Conservation (phyloP, 2,797 vertebrate genomes). For the Melanotaenia trifasciata region DNA sequence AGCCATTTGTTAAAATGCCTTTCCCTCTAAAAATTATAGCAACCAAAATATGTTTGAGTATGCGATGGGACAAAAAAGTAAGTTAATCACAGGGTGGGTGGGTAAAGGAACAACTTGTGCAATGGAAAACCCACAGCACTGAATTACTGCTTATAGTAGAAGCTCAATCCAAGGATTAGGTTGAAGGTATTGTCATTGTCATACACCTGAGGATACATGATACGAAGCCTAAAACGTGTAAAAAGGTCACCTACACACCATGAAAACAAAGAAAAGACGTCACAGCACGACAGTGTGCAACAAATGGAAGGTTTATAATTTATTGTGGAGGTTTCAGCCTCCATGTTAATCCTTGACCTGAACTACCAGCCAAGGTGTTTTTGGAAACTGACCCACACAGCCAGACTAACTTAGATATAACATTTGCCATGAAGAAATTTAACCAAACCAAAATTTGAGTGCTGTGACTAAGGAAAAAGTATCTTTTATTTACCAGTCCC, state of each 20-base stretch:
- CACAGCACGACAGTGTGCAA: background rate
- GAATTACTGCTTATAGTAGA: conserved; percentile 10
- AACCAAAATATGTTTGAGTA: conserved; percentile 23
- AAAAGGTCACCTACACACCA: conserved; percentile 21
- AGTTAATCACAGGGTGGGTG: conserved; percentile 53
- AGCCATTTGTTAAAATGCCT: conserved; percentile 20
- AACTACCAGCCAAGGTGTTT: conserved; percentile 2
- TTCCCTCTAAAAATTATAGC: conserved; percentile 35
- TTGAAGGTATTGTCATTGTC: conserved; percentile 27
- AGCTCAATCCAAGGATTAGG: background rate
- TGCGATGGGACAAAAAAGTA: conserved; percentile 39
- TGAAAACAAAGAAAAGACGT: conserved; percentile 22
- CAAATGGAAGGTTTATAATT: conserved; percentile 27
- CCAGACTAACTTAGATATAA: background rate
- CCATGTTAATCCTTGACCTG: background rate
- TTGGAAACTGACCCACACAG: background rate
- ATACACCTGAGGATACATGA: conserved; percentile 9
- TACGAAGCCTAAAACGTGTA: conserved; percentile 14
- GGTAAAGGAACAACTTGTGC: conserved; percentile 34
- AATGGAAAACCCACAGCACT: conserved; percentile 60
- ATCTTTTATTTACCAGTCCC: background rate
- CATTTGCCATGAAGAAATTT: conserved; percentile 2
- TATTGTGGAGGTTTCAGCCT: conserved; percentile 1
- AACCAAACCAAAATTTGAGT: conserved; percentile 1
- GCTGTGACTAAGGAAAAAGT: background rate